Evolutionary conservation across 2,797 vertebrate species (phyloP).

Genomic region (Alcedo quadribrachys): DNA sequence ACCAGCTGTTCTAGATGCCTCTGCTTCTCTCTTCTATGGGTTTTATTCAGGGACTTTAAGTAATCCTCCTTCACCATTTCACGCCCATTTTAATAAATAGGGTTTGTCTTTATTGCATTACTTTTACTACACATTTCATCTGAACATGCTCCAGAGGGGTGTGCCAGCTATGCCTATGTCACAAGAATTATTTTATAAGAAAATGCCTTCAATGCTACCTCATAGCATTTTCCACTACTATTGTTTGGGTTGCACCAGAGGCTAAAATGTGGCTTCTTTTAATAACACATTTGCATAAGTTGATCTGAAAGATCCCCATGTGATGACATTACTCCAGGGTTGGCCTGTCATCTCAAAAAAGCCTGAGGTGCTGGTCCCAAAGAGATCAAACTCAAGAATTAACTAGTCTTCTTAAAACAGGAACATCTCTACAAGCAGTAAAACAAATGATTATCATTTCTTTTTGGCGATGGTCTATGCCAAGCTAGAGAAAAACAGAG

Average conservation of each 20-base stretch:
- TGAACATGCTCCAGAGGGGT: conserved; percentile 48
- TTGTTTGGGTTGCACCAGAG: conserved; percentile 78
- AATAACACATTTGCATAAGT: conserved; percentile 84
- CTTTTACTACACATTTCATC: conserved; percentile 28
- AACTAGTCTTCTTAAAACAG: conserved; percentile 80
- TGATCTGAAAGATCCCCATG: conserved; percentile 80
- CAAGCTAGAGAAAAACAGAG: conserved; percentile 86
- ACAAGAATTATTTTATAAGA: conserved; percentile 73
- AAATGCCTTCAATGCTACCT: conserved; percentile 72
- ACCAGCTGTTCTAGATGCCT: not conserved
- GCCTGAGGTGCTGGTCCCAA: conserved; percentile 73
- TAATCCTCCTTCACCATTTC: not conserved
- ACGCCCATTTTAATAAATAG: conserved; percentile 44
- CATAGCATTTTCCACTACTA: conserved; percentile 76
- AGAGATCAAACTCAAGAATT: conserved; percentile 81
- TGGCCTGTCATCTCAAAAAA: conserved; percentile 76
- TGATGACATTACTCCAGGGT: conserved; percentile 77
- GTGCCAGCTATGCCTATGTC: conserved; percentile 13
- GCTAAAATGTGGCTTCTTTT: conserved; percentile 77
- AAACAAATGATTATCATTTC: conserved; percentile 84
- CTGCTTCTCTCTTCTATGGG: not conserved
- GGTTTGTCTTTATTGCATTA: conserved; percentile 26
- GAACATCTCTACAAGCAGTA: conserved; percentile 80
- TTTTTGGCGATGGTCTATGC: conserved; percentile 82
- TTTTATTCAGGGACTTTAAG: conserved; percentile 6